phyloP scores from a whole-genome alignment of 2,113 vertebrate species.

The Malurus alboscapulatus region DNA sequence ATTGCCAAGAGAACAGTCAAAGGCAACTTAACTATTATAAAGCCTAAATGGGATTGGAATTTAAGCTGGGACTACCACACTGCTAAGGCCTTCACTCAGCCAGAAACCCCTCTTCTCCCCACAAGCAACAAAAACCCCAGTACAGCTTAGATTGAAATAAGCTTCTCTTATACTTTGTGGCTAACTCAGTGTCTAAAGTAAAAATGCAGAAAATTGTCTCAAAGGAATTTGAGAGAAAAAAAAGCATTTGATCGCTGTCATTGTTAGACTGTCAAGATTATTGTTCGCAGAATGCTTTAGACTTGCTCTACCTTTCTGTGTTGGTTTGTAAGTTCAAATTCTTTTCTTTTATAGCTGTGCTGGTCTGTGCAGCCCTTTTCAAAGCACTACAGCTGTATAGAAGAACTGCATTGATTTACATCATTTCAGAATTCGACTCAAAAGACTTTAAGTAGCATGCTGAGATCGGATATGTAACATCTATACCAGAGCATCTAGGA shows the following conservation, averaged over 20 bases:
- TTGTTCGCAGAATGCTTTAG: neutral
- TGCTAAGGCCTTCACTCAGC: neutral
- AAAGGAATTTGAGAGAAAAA: neutral
- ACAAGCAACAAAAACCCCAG: neutral
- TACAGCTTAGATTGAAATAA: neutral
- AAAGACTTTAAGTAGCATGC: conserved; percentile 38
- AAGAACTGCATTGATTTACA: conserved; percentile 15
- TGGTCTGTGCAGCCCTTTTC: neutral
- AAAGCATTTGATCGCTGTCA: neutral
- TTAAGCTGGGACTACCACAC: neutral
- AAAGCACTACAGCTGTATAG: neutral
- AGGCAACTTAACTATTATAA: neutral
- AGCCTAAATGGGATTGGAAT: rapidly evolving
- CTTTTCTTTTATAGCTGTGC: neutral
- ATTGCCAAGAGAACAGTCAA: neutral
- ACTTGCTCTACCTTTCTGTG: neutral
- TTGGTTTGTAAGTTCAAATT: neutral
- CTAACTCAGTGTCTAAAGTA: neutral
- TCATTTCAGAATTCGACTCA: conserved; percentile 9
- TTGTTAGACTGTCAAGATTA: neutral
- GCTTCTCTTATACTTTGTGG: neutral
- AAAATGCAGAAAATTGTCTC: neutral
- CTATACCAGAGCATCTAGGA: conserved; percentile 57
- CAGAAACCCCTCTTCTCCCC: neutral
- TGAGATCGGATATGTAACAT: conserved; percentile 42